Evolutionary conservation across 2,888 invertebrate species (phyloP).

Genomic region (Coelopa pilipes): DNA sequence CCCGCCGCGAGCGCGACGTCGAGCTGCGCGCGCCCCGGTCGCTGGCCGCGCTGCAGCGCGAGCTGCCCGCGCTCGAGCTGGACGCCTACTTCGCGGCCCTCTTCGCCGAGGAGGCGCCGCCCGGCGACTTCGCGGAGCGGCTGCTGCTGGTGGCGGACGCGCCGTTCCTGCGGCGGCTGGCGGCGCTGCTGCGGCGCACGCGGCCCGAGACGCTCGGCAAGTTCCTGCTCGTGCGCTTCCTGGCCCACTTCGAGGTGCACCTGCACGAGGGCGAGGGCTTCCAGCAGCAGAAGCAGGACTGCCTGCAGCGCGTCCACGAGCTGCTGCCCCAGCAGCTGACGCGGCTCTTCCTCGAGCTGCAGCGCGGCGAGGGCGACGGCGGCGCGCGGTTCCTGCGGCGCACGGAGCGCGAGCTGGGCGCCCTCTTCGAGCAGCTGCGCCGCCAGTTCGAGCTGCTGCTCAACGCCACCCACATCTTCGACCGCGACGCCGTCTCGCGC

Average conservation of each 20-base stretch:
- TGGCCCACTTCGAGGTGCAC: constrained; percentile 57
- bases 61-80: constrained; percentile 50
- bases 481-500: constrained; percentile 48
- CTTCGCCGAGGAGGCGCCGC: constrained; percentile 43
- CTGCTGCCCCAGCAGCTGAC: constrained; percentile 54
- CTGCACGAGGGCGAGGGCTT: constrained; percentile 52
- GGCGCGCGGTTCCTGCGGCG: constrained; percentile 37
- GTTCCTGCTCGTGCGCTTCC: constrained; percentile 56
- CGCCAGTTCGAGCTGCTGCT: constrained; percentile 55
- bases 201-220: constrained; percentile 51
- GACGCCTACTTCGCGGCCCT: constrained; percentile 51
- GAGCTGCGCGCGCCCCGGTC: constrained; percentile 54
- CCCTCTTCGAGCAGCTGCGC: constrained; percentile 52
- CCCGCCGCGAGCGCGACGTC: constrained; percentile 41
- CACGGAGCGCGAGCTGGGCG: constrained; percentile 41
- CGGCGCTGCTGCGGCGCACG: constrained; percentile 40
- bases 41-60: constrained; percentile 44
- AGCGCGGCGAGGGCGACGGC: constrained; percentile 34
- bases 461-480: constrained; percentile 52
- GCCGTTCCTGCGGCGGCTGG: constrained; percentile 48
- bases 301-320: constrained; percentile 51
- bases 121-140: constrained; percentile 38
- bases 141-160: constrained; percentile 55
- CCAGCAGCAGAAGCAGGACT: constrained; percentile 50
- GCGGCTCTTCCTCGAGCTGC: constrained; percentile 49